Evolutionary conservation across 2,113 vertebrate genomes (phyloP), one percentile per base, ranked within the genome.

Genomic region (Peromyscus maniculatus): DNA sequence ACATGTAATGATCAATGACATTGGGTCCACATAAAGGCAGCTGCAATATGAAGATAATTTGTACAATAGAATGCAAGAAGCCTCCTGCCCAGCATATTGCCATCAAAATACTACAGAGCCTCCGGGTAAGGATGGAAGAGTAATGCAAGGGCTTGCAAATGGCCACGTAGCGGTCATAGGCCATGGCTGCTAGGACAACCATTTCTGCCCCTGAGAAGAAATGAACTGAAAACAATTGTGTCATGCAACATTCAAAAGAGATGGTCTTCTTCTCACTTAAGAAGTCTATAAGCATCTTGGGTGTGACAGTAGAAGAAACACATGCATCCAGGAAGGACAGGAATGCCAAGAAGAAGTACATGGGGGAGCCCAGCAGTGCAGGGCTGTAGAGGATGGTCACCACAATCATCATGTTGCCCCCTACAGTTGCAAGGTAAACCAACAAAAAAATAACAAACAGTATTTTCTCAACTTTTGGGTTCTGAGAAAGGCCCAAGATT

Each of bases 11-110:
- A 89, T 98, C 92, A 72, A 89, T 89, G 13, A 89, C 36, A 15
- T 97, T 98, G 66, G 98, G 97, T 1, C 98, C 98, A 91, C 98
- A 98, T 13, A 98, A 98, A 3, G 87, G 79, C n/a, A 98, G 52
- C 33, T 96, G 87, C 10, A 84, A 86, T 46, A 62, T 95, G 24
- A 97, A 97, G n/a, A 96, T 36, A 84, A 97, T 87, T 49, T 95
- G 67, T 49, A 92, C 84, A 1, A 69, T 71, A 46, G 97, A 90
- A 77, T 98, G 94, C 7, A 95, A n/a, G 31, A 97, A 97, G 1
- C 96, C 97, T 12, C 94, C 90, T 24, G 72, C 22, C 97, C 97
- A 98, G 11, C 93, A 93, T 46, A 96, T 49, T 0, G n/a, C 93
- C 11, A 98, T 75, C 16, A 98, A 55, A 59, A 87, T 88, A 13